Percentiles rank a stretch among this genome's conserved stretches.
phyloP scores from a whole-genome alignment of 2,797 vertebrate species.

The Natrix natrix region DNA sequence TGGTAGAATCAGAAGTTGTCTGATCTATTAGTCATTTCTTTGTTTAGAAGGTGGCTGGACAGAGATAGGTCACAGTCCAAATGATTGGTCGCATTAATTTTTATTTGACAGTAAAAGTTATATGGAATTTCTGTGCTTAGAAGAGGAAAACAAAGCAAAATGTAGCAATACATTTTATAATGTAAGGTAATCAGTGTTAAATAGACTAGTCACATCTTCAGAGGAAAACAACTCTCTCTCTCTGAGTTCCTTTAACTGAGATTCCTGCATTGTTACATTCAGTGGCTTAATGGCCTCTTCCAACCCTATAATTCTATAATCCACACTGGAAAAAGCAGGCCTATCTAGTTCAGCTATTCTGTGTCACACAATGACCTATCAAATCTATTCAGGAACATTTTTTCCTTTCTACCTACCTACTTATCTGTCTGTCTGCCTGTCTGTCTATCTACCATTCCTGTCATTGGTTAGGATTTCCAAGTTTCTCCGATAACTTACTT shows the following conservation, averaged over 20 bases:
- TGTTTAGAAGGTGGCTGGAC: conserved; percentile 8
- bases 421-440: too few species aligned
- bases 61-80: conserved; percentile 9
- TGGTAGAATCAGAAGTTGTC: not conserved
- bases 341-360: not conserved
- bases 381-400: not conserved
- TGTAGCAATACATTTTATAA: not conserved
- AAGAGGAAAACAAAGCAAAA: not conserved
- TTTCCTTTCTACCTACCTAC: not conserved
- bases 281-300: not conserved
- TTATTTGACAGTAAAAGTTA: conserved; percentile 10
- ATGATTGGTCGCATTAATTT: conserved; percentile 8
- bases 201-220: not conserved
- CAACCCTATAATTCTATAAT: not conserved
- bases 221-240: not conserved
- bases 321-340: not conserved
- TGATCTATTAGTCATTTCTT: conserved; percentile 12
- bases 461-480: not conserved
- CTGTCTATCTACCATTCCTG: not conserved
- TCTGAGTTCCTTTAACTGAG: not conserved
- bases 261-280: not conserved
- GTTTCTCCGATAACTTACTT: not conserved
- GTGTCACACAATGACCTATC: not conserved
- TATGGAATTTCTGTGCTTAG: not conserved
- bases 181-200: not conserved